phyloP scores from a whole-genome alignment of 2,888 invertebrate genomes.

The Julus scandinavius region DNA sequence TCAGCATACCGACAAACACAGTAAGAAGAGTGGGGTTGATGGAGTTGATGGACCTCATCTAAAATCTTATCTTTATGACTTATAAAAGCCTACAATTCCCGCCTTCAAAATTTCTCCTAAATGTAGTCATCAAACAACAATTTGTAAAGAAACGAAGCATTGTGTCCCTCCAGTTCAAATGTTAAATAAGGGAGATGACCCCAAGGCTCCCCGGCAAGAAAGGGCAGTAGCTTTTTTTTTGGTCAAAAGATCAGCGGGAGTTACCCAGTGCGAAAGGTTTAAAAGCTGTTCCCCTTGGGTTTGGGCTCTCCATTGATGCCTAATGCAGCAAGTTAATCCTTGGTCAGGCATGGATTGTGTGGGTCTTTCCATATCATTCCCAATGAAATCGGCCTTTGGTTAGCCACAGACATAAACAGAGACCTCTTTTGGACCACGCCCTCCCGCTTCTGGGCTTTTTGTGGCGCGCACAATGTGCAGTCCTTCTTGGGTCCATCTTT shows the following conservation, averaged over 20 bases:
- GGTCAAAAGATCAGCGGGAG: constrained; percentile 47
- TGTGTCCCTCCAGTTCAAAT: constrained; percentile 23
- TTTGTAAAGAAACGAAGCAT: constrained; percentile 25
- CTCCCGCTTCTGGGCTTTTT: constrained; percentile 9
- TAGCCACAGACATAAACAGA: constrained; percentile 33
- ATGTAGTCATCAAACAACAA: constrained; percentile 33
- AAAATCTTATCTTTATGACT: constrained; percentile 1
- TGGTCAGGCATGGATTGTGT: constrained; percentile 28
- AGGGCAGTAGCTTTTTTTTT: constrained; percentile 43
- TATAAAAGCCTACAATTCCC: constrained; percentile 24
- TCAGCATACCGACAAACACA: not conserved
- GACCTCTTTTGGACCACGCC: constrained; percentile 26
- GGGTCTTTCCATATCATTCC: constrained; percentile 43
- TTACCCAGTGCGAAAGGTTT: constrained; percentile 8
- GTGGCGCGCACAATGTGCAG: not conserved
- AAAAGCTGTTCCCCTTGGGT: constrained; percentile 18
- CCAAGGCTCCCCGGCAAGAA: constrained; percentile 15
- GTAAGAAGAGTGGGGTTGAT: not conserved
- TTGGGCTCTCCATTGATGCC: constrained; percentile 14
- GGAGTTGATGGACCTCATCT: not conserved
- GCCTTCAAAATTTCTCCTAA: constrained; percentile 33
- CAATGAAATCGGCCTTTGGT: constrained; percentile 22
- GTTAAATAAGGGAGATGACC: constrained; percentile 15
- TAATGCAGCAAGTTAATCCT: constrained; percentile 49
- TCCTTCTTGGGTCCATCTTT: constrained; percentile 25